Base-by-base conservation (phyloP, 2,113 vertebrate species). In the Leptosomus discolor region DNA sequence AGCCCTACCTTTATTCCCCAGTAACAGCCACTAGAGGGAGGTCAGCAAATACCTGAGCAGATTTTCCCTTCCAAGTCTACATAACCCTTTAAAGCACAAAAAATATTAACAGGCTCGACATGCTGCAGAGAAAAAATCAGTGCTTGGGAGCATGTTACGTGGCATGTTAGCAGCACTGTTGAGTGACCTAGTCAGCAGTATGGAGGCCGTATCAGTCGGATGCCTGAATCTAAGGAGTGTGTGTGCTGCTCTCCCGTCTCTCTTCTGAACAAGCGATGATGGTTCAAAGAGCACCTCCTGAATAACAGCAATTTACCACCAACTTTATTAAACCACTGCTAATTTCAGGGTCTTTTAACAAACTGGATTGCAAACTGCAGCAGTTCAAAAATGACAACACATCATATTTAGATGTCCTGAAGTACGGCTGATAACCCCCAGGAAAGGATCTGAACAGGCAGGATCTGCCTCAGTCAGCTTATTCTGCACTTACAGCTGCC, bases 11-110 rank as follows among this genome's bases (percentile, higher is more conserved):
- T 45, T 53, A 50, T 30, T 36, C 21, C 37, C 2, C 23, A 22
- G 2, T 20, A 64, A 18, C 24, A 87, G 84, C 96, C 97, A 65
- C 96, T 91, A 97, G 94, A 96, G 94, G 95, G 94, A 93, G 75
- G 51, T 26, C 61, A 91, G 1, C 22, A 30, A 61, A 51, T 26
- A 26, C 4, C 46, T 27, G 30, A 89, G 60, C 43, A 48, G 56
- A 27, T 85, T 57, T 68, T 48, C 43, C 22, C 26, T 57, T 71
- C 39, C 34, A 37, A 63, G 16, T 6, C 46, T 41, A 8, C 0
- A 3, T 3, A 34, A 63, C 15, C 12, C 37, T 41, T 16, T 16
- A 36, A 78, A 67, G 15, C 14, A 45, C 30, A 27, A 5, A 41
- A 48, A 70, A 69, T n/a, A 50, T 29, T 64, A 57, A 16, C 12